These are phyloP conservation scores for Pemphigus obesinymphae DNA, from an alignment of 1,140 invertebrate species.

Conservation along the genomic window DNA sequence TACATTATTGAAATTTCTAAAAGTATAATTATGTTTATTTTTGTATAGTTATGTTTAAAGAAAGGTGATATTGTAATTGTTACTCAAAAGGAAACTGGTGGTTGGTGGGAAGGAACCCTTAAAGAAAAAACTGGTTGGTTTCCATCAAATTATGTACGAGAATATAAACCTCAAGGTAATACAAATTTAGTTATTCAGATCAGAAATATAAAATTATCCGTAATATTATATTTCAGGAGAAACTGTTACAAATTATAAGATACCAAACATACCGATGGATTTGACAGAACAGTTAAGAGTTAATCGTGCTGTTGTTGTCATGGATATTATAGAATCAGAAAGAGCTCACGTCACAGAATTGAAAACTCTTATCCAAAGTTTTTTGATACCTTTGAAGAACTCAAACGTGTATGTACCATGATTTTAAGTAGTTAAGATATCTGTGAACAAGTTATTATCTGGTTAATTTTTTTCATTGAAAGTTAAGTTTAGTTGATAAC, in stretches of 20 bases:
- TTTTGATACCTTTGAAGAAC: constrained; percentile 75
- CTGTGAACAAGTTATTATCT: too few relatives aligned
- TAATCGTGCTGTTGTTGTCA: constrained; percentile 77
- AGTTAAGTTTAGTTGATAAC: too few relatives aligned
- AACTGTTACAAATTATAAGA: not conserved
- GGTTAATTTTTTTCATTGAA: too few relatives aligned
- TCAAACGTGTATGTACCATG: constrained; percentile 84
- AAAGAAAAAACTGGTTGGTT: constrained; percentile 96
- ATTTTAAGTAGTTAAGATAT: too few relatives aligned
- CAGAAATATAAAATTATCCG: not conserved
- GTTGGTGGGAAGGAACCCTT: constrained; percentile 96
- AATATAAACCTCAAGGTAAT: constrained; percentile 62
- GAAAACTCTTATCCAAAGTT: constrained; percentile 75
- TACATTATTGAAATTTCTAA: not conserved
- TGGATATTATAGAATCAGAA: constrained; percentile 90
- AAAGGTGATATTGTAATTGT: constrained; percentile 96
- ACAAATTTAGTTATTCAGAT: not conserved
- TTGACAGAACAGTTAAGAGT: constrained; percentile 58
- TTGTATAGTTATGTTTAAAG: constrained; percentile 77
- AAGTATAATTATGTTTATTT: not conserved
- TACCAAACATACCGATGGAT: constrained; percentile 46
- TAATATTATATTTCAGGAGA: constrained; percentile 1
- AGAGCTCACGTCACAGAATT: constrained; percentile 82
- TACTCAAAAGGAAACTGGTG: constrained; percentile 85
- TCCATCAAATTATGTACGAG: constrained; percentile 94